Conservation (phyloP, 2,888 invertebrate species). For the Ecliptopera silaceata region DNA sequence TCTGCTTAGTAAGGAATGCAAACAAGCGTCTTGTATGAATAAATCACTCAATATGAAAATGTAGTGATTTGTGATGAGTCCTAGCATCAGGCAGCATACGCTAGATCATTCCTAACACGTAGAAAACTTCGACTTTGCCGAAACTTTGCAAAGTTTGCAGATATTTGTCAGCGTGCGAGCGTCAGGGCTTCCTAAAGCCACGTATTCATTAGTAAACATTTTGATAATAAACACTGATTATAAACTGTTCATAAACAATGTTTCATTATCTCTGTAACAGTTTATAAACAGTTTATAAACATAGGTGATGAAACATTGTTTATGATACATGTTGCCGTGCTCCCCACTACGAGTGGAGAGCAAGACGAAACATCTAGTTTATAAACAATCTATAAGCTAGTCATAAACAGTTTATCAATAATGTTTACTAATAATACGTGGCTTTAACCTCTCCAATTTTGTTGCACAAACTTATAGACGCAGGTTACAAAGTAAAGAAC, state of each 20-base stretch:
- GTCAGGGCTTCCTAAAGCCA: conserved; percentile 34
- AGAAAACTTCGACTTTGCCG: conserved; percentile 42
- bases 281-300: no score
- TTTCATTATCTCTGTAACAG: no score
- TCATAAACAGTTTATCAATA: no score
- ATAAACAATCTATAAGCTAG: no score
- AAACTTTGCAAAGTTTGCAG: conserved; percentile 43
- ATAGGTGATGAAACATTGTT: no score
- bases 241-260: no score
- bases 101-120: conserved; percentile 45
- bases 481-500: conserved; percentile 46
- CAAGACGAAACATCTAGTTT: no score
- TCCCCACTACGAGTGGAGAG: no score
- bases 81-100: conserved; percentile 14
- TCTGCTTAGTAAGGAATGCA: conserved; percentile 35
- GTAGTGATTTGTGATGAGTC: conserved; percentile 54
- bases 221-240: no score
- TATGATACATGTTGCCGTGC: no score
- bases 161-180: conserved; percentile 44
- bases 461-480: conserved; percentile 41
- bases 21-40: conserved; percentile 37
- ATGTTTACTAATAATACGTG: no score
- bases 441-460: conserved; percentile 42
- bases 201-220: no score
- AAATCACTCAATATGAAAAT: conserved; percentile 48